Base-by-base conservation (phyloP, 2,888 invertebrate genomes). In the Andrena camellia region DNA sequence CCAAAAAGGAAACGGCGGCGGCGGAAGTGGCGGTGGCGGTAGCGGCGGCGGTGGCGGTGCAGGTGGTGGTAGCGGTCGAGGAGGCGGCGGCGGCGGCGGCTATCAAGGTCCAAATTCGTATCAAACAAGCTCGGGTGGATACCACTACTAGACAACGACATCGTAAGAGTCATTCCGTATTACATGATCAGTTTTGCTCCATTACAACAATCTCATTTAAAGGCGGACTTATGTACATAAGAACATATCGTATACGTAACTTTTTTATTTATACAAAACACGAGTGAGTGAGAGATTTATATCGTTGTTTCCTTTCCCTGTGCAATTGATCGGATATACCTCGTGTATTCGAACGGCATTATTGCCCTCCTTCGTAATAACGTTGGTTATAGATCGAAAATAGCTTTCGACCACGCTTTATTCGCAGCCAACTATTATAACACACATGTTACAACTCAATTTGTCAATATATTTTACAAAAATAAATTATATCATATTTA, bases 81-180 rank as follows among this genome's bases (percentile, higher is more conserved):
- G 83, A 2, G 83, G 87, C 2, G 83, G 87, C 10, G 75, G 89
- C 17, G 88, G 90, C 31, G 88, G 88, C 8, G 26, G 83, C 4
- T 92, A 92, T 73, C 91, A 91, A 78, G 92, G 92, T 52, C 91
- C 91, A 42, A 92, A 89, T 69, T 92, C 92, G 29, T 92, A 92
- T 73, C 92, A 92, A 75, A 79, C 92, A 33, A 90, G 91, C 72
- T 83, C 87, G 23, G 86, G 85, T 29, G 87, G 91, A 73, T 92
- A 92, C 71, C 89, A 84, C 78, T 92, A 92, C 74, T 92, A 87
- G 78, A 64, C 64, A 77, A 73, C 67, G 67, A 78, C 62, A 76
- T 63, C 54, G 60, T 66, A 42, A 74, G 68, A 80, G 76, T 86
- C 81, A 84, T 78, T 70, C 75, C 78, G 71, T 84, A 69, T 48